Conservation (phyloP, 2,113 vertebrate genomes). For the Numida meleagris region DNA sequence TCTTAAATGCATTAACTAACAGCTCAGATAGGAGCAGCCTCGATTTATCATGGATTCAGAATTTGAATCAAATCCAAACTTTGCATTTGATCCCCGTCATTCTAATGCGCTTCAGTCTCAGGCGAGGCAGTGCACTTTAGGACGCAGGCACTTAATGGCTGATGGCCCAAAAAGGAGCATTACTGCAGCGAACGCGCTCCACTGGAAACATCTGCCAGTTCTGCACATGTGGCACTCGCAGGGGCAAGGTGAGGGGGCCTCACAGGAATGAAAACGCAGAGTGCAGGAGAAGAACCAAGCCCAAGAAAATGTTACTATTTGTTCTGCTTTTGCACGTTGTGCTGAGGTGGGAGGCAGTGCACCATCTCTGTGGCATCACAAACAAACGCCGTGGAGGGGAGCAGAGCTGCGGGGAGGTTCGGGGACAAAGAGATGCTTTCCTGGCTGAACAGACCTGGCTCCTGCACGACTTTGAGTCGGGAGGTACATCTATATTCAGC, state of each 20-base stretch:
- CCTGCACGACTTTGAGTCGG: neutral
- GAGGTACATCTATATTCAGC: neutral
- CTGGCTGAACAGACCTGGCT: neutral
- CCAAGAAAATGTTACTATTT: neutral
- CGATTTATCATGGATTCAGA: neutral
- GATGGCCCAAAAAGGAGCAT: neutral
- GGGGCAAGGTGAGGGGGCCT: neutral
- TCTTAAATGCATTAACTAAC: neutral
- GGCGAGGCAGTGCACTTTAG: neutral
- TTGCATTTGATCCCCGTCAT: neutral
- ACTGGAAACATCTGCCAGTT: neutral
- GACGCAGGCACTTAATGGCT: neutral
- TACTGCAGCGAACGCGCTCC: neutral
- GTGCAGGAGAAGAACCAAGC: neutral
- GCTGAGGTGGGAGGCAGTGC: neutral
- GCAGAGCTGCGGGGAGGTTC: neutral
- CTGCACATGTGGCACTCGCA: neutral
- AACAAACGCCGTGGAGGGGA: neutral
- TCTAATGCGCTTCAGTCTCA: neutral
- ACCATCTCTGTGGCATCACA: fast-evolving
- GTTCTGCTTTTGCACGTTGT: neutral
- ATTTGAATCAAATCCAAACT: neutral
- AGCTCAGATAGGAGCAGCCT: neutral
- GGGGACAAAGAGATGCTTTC: neutral
- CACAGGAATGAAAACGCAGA: neutral